Base-by-base conservation (phyloP, 2,888 invertebrate genomes). In the Pegoplata infirma region DNA sequence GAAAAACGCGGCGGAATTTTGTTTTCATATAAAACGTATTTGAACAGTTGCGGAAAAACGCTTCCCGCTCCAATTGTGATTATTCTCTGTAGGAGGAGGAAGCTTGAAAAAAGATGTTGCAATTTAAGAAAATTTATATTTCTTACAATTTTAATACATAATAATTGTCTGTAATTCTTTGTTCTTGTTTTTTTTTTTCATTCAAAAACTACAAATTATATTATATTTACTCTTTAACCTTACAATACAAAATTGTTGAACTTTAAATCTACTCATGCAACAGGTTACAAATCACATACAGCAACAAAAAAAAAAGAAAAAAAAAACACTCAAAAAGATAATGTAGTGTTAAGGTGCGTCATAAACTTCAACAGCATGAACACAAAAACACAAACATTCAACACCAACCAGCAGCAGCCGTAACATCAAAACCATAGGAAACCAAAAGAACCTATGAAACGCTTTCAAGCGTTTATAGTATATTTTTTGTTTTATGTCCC, bases 201-300 rank as follows among this genome's bases (percentile, higher is more conserved):
- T n/a, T 1, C 14, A 53, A 32, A 36, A 51, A 25, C 1, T 21
- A 44, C 32, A 53, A 44, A 5, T 25, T 28, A 17, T 28, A 7
- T 40, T 19, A 36, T 5, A 25, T 61, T 59, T 40, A 55, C 23
- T 21, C 44, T 59, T 66, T 66, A 64, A 66, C 49, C 66, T 74
- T 56, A 59, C 59, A 59, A 36, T 16, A 59, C 19, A 63, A 56
- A 63, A 21, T 51, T 46, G 67, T 40, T 74, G 25, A 74, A 61
- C 67, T 61, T 63, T 75, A 75, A 78, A 74, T 61, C 32, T 46
- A 63, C 12, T 58, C 59, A 72, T 76, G 78, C 77, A 80, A 80
- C 72, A 80, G 77, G 80, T 80, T 58, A 72, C 75, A 80, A 78
- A 75, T 72, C 75, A 78, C 49, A 69, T 32, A 66, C 53, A 25